Base-by-base conservation (phyloP, 2,113 vertebrate genomes). In the Tragelaphus strepsiceros region DNA sequence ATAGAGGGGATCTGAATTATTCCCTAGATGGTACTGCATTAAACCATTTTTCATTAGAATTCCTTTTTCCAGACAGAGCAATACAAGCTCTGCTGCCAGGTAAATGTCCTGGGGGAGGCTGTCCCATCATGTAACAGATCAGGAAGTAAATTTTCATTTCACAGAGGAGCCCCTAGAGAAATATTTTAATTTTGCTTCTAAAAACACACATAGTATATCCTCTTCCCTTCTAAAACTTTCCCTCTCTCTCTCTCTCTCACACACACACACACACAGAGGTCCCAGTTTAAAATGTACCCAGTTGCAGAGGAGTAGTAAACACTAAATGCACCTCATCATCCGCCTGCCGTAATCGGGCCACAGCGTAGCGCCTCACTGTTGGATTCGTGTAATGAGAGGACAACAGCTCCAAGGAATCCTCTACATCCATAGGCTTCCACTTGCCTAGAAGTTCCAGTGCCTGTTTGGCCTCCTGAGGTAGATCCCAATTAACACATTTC, bases 361-460 rank as follows among this genome's bases (percentile, higher is more conserved):
- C 99, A 0, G 99, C 99, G 0, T 99, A 99, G 28, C 99, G 99
- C 46, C 99, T 98, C 89, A 99, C 99, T 0, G 99, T 99, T 9
- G 99, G 99, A 98, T 99, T 99, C 86, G 99, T 99, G 96, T 99
- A 99, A 58, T 99, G 99, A 30, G 99, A 99, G 0, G 99, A 99
- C 28, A 99, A 97, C 78, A 99, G 99, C 96, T 99, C 99, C 98
- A 99, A 96, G 12, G 99, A 99, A 91, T 99, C 99, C 96, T 99
- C 99, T n/a, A 99, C 99, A 19, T 99, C 99, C 99, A 99, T 99
- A 9, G 99, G 99, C 92, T 99, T 99, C 99, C 99, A 99, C 94
- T 99, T 99, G 7, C 99, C 99, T 94, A 99, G 98, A 6, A 99
- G 99, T 97, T 99, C 99, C 98, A 99, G 97, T 0, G 99, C 99